phyloP scores from a whole-genome alignment of 2,797 vertebrate species.

The Enteromius anoplus region DNA sequence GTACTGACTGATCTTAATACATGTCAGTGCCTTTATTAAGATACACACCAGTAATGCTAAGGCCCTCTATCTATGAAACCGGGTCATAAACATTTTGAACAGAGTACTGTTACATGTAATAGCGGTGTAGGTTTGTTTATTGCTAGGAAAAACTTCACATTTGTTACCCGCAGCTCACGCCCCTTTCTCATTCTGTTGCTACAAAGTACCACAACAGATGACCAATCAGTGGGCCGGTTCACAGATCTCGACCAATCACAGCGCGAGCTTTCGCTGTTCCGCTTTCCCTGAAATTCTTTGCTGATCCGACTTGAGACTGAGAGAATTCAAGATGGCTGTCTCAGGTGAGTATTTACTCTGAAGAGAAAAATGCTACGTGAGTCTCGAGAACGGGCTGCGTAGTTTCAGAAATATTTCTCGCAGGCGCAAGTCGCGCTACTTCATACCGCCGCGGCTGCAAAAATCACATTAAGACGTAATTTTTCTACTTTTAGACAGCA shows the following conservation, averaged over 20 bases:
- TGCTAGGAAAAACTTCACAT: conserved; percentile 3
- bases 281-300: conserved; percentile 77
- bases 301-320: conserved; percentile 79
- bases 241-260: conserved; percentile 66
- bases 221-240: conserved; percentile 24
- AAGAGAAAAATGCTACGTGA: conserved; percentile 56
- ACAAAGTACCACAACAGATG: background rate
- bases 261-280: conserved; percentile 68
- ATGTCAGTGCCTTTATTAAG: too few species aligned
- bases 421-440: background rate
- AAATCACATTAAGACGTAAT: background rate
- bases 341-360: conserved; percentile 79
- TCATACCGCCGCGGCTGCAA: background rate
- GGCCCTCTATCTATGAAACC: too few species aligned
- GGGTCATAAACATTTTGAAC: background rate
- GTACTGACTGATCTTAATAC: too few species aligned
- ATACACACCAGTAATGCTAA: too few species aligned
- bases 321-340: conserved; percentile 83
- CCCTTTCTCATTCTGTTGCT: conserved; percentile 24
- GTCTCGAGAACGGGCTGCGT: background rate
- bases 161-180: conserved; percentile 17
- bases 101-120: background rate
- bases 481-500: conserved; percentile 1
- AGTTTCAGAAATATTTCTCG: background rate
- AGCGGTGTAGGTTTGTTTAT: conserved; percentile 9